Percentiles rank a stretch among this genome's conserved stretches.
These are phyloP conservation scores for Aleiodes leptofemur DNA, from an alignment of 2,888 invertebrate species.

Conservation along the genomic window DNA sequence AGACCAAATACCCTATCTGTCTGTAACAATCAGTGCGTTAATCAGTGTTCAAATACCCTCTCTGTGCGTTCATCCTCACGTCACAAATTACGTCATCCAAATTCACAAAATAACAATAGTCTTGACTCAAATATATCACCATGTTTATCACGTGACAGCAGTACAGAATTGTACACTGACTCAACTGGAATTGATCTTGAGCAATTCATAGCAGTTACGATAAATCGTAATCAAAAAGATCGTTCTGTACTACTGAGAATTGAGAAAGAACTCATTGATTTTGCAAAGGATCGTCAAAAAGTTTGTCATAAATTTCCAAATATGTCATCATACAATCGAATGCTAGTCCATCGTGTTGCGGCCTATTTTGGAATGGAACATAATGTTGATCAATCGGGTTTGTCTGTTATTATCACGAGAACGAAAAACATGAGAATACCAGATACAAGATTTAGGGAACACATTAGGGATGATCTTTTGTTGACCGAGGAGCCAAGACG, in stretches of 20 bases:
- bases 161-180: conserved; percentile 85
- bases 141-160: conserved; percentile 81
- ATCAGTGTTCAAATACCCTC: conserved; percentile 66
- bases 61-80: conserved; percentile 69
- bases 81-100: conserved; percentile 74
- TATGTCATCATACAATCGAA: conserved; percentile 96
- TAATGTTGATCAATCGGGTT: conserved; percentile 90
- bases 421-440: conserved; percentile 83
- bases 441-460: conserved; percentile 84
- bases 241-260: conserved; percentile 89
- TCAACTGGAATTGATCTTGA: conserved; percentile 89
- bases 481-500: conserved; percentile 83
- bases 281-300: conserved; percentile 83
- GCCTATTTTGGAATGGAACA: conserved; percentile 96
- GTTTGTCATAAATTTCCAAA: conserved; percentile 87
- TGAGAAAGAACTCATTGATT: conserved; percentile 89
- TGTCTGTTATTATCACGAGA: conserved; percentile 90
- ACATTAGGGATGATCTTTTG: conserved; percentile 81
- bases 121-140: conserved; percentile 73
- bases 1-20: conserved; percentile 67
- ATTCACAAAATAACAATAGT: conserved; percentile 75
- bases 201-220: conserved; percentile 91
- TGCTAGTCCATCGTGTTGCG: conserved; percentile 96
- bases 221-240: conserved; percentile 94
- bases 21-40: conserved; percentile 69